phyloP scores from a whole-genome alignment of 2,888 invertebrate species.

The Ctenicera cuprea region DNA sequence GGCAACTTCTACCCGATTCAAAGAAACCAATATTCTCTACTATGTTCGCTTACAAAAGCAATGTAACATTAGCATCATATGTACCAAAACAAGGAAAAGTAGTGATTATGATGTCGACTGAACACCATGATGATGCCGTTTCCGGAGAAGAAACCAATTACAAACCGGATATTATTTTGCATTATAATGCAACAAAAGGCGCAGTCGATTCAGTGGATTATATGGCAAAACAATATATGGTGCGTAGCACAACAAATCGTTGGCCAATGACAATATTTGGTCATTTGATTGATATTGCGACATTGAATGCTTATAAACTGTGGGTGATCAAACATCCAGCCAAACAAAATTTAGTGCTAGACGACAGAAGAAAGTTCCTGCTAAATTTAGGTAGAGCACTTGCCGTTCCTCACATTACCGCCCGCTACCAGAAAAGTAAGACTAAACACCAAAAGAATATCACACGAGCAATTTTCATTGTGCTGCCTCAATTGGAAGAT shows the following conservation, averaged over 20 bases:
- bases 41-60: not conserved
- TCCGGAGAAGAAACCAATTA: not conserved
- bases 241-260: not conserved
- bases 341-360: not conserved
- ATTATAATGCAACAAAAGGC: constrained; percentile 13
- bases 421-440: not conserved
- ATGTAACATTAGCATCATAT: constrained; percentile 4
- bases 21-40: not conserved
- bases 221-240: not conserved
- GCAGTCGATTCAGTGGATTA: not conserved
- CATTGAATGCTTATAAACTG: constrained; percentile 5
- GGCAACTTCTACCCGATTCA: not conserved
- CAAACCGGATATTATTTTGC: constrained; percentile 13
- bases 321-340: not conserved
- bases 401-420: not conserved
- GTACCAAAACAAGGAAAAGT: not conserved
- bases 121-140: constrained; percentile 3
- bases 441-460: constrained; percentile 2
- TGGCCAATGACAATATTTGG: constrained; percentile 1
- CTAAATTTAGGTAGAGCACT: not conserved
- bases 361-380: not conserved
- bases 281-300: constrained; percentile 12
- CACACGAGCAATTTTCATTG: not conserved
- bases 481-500: not conserved
- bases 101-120: not conserved